Evolutionary conservation across 2,113 vertebrate species (phyloP).

Genomic region (Rattus rattus): DNA sequence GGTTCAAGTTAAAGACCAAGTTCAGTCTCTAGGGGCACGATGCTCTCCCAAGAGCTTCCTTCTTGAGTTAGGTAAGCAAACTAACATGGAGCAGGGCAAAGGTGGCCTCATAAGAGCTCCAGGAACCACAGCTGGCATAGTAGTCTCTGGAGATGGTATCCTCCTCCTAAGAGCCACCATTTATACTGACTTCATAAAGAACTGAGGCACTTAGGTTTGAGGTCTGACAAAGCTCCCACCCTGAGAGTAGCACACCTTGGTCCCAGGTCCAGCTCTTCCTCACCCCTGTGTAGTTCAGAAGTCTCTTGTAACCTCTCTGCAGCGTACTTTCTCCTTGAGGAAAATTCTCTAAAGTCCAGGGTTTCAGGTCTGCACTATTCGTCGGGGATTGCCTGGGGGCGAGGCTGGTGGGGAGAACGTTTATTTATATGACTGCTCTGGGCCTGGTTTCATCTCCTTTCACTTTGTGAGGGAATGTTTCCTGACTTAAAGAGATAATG

Average conservation of each 20-base stretch:
- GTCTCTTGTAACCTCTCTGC: background rate
- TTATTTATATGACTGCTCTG: slow-evolving; percentile 52
- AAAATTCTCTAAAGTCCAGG: slow-evolving; percentile 15
- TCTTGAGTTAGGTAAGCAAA: background rate
- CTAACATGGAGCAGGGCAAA: background rate
- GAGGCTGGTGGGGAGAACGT: background rate
- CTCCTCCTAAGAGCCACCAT: background rate
- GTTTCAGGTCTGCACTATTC: background rate
- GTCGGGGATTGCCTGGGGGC: background rate
- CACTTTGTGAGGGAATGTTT: background rate
- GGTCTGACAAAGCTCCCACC: background rate
- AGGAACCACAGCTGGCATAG: background rate
- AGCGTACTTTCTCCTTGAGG: background rate
- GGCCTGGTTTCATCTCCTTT: slow-evolving; percentile 43
- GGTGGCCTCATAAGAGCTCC: background rate
- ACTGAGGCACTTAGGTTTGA: background rate
- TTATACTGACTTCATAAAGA: background rate
- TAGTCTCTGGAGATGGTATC: background rate
- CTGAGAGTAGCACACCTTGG: background rate
- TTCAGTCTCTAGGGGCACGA: background rate
- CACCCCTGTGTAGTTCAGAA: background rate
- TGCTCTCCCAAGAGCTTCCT: slow-evolving; percentile 7
- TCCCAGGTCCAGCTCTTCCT: background rate
- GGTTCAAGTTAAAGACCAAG: background rate
- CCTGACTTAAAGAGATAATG: background rate